Evolutionary conservation across 2,113 vertebrate genomes (phyloP).

Genomic region (Cyanistes caeruleus): DNA sequence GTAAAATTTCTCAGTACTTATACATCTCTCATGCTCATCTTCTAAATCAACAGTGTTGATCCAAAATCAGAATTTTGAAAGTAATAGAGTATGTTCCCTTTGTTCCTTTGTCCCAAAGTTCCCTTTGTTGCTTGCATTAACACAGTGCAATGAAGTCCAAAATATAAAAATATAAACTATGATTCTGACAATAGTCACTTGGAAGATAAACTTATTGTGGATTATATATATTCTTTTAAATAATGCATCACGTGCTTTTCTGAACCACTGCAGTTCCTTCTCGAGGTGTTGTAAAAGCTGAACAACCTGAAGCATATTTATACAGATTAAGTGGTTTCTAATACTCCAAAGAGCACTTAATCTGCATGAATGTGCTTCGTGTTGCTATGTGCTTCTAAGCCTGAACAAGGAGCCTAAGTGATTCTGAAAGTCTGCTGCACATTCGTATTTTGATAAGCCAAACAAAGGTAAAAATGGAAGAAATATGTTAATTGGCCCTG

Average conservation of each 20-base stretch:
- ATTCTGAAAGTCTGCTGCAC: constrained; percentile 32
- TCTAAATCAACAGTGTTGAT: constrained; percentile 39
- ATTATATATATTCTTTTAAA: constrained; percentile 56
- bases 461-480: constrained; percentile 35
- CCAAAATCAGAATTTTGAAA: constrained; percentile 34
- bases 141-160: constrained; percentile 6
- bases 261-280: constrained; percentile 29
- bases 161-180: constrained; percentile 18
- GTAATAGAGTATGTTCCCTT: constrained; percentile 38
- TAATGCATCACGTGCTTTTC: constrained; percentile 32
- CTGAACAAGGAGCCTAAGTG: constrained; percentile 33
- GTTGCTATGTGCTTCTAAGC: constrained; percentile 15
- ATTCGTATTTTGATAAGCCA: constrained; percentile 53
- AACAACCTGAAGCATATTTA: constrained; percentile 71
- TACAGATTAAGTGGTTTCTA: constrained; percentile 61
- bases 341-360: constrained; percentile 67
- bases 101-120: constrained; percentile 52
- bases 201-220: constrained; percentile 15
- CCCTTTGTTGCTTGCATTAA: constrained; percentile 20
- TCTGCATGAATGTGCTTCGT: constrained; percentile 54
- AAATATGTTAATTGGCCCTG: constrained; percentile 44
- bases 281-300: constrained; percentile 62
- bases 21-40: constrained; percentile 14
- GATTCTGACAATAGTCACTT: background rate
- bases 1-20: constrained; percentile 25